These are phyloP conservation scores for Drosophila lini DNA, from an alignment of 1,140 invertebrate genomes.

Conservation along the genomic window DNA sequence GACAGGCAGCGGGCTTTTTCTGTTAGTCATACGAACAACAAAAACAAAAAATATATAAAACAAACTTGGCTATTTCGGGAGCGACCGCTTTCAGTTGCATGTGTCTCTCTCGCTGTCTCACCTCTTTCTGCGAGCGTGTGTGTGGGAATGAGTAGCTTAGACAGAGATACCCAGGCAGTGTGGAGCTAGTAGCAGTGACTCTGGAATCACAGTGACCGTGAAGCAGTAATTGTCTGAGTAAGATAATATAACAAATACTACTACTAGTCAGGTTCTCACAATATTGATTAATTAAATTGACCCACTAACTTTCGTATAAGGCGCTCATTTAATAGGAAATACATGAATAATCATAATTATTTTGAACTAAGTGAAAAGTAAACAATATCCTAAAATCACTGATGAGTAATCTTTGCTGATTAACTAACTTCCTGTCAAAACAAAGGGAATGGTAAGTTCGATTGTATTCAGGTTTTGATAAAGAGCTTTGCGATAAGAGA, in stretches of 20 bases:
- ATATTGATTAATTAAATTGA: neutral
- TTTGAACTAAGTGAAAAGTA: neutral
- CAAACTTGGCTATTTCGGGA: slow-evolving; percentile 76
- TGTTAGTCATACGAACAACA: slow-evolving; percentile 61
- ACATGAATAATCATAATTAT: neutral
- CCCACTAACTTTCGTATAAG: neutral
- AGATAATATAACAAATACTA: neutral
- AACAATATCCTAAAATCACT: neutral
- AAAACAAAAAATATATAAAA: slow-evolving; percentile 28
- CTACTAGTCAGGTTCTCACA: neutral
- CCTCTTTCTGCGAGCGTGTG: slow-evolving; percentile 4
- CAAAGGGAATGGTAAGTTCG: neutral
- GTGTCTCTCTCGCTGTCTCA: slow-evolving; percentile 15
- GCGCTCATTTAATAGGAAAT: neutral
- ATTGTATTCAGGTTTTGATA: neutral
- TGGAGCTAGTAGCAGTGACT: neutral
- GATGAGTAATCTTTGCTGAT: slow-evolving; percentile 1
- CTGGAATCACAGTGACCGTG: neutral
- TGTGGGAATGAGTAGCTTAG: slow-evolving; percentile 22
- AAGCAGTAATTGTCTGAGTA: no score
- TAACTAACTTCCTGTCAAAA: neutral
- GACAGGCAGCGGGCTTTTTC: slow-evolving; percentile 12
- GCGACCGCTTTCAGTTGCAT: slow-evolving; percentile 61
- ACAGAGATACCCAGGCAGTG: slow-evolving; percentile 28
- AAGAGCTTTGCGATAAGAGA: neutral